Evolutionary conservation across 2,888 invertebrate species (phyloP), one percentile per base, ranked within the genome.

Genomic region (Pegoplata infirma): DNA sequence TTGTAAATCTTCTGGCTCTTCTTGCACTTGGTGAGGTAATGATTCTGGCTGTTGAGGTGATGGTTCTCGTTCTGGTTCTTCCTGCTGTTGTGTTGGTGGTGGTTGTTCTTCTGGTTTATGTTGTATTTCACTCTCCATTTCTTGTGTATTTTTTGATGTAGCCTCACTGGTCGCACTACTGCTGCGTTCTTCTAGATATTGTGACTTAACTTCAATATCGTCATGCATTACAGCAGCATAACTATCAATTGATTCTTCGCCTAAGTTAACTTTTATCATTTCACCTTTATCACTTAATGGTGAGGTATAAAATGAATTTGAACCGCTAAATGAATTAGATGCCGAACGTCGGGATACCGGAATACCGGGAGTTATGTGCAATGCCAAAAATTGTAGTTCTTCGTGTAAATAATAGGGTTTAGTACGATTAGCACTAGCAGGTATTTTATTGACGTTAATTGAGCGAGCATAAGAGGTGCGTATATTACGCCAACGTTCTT

Each of bases 401-500:
- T 84, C 84, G 44, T 85, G 84, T 0, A 85, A 82, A 49, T 85
- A 85, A 56, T 84, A 85, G 12, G 83, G 84, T 71, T 85, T 85
- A 6, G 83, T 84, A 16, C 86, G 85, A 75, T 88, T 86, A 6
- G 85, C 84, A 25, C 84, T 84, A 16, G 83, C 82, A 0, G 84
- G 84, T 5, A 84, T 69, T 80, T 84, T 84, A 40, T 84, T 84
- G 1, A 87, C 84, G 51, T 86, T 88, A 3, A 88, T 86, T 8
- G 89, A 88, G 17, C 89, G 84, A 0, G 87, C 88, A 59, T 85
- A 88, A 5, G 87, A 87, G 3, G 86, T 86, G 47, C 88, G 89
- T 47, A 88, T 88, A 59, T 88, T 88, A 17, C 88, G 84, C 83
- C 89, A 88, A 25, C 89, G 89, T 61, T 88, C 86, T 59, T 88